Evolutionary conservation across 1,140 invertebrate species (phyloP), one percentile per base, ranked within the genome.

Genomic region (Theocolax elegans): DNA sequence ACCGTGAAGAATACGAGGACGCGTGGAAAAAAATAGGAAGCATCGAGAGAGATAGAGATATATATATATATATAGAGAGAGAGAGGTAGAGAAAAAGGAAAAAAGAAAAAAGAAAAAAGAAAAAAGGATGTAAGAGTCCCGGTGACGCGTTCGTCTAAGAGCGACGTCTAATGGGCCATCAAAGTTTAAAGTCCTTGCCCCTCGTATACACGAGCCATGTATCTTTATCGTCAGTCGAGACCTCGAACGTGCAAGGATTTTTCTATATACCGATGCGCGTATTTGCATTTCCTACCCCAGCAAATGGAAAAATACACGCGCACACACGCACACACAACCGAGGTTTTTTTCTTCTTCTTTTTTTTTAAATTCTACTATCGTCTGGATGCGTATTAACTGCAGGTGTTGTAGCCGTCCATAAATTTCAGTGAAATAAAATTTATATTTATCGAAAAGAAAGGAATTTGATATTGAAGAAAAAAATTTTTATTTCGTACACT

Each of bases 1-100:
- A 60, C 44, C 35, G 66, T 60, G 56, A 68, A 53, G n/a, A 53
- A 60, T 60, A 53, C 46, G 56, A 40, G 46, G n/a, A n/a, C 21
- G 9, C 29, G 29, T n/a, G 7, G 12, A 15, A 44, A 3, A 13
- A 23, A 40, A 35, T 7, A 21, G n/a, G 19, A n/a, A 10, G n/a
- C n/a, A n/a, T n/a, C n/a, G n/a, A n/a, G n/a, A n/a, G n/a, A n/a
- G n/a, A n/a, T n/a, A n/a, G n/a, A n/a, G n/a, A n/a, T n/a, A n/a
- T n/a, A n/a, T n/a, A n/a, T n/a, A n/a, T n/a, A n/a, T n/a, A n/a
- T n/a, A n/a, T n/a, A n/a, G n/a, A n/a, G n/a, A n/a, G n/a, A n/a
- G n/a, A 25, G 27, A 19, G 13, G 35, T n/a, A 49, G n/a, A 56
- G 58, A 58, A n/a, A 58, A n/a, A 56, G 29, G 19, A n/a, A 58